Base-by-base conservation (phyloP, 2,888 invertebrate species). In the Hipparchia semele region DNA sequence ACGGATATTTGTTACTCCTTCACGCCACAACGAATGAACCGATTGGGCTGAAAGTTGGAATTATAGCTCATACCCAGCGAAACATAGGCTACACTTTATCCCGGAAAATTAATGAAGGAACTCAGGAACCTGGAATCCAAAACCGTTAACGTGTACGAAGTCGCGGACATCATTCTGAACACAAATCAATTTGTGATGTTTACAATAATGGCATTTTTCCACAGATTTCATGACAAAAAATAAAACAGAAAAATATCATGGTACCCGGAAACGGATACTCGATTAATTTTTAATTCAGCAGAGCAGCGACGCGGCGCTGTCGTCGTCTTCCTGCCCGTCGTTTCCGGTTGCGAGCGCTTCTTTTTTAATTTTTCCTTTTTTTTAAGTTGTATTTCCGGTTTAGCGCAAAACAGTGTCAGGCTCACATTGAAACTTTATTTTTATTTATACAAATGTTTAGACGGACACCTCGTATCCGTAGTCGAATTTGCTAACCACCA, bases 281-380 rank as follows among this genome's bases (percentile, higher is more conserved):
- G 86, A 90, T 92, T 91, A 92, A 93, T 92, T 91, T 93, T 92
- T 92, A 91, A 93, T 92, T 89, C 87, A 83, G 82, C 85, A 82
- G 86, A 86, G 83, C 85, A 85, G 87, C 89, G 87, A 87, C 86
- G 86, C 88, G 82, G 87, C 89, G 86, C 87, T 91, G 92, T 90
- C 90, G 91, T 77, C 90, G 85, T 91, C 92, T 92, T 92, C 92
- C 92, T 92, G 92, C 88, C 86, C 85, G 86, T 82, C 87, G 84
- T 88, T 89, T 93, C 93, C 92, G 91, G 87, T 90, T 85, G 86
- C 79, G 80, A 85, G 85, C 81, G 82, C 81, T 86, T 85, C 84
- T 91, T 93, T 92, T 89, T 92, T 90, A 84, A 87, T 84, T 33
- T 74, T 56, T 71, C 58, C 90, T 92, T 92, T 88, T 92, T 90